Base-by-base conservation (phyloP, 2,888 invertebrate species). In the Rhamnusium bicolor region DNA sequence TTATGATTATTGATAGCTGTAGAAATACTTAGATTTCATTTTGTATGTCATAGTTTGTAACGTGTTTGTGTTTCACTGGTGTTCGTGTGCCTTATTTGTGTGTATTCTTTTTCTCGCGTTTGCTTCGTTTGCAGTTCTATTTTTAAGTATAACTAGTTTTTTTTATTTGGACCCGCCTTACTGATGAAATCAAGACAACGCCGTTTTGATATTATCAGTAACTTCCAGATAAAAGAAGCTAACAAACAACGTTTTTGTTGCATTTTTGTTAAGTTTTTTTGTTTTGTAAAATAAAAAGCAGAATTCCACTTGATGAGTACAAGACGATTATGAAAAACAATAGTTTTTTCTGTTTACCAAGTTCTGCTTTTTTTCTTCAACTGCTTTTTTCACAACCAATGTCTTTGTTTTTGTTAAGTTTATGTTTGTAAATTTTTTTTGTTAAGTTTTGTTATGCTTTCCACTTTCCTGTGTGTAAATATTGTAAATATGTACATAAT, bases 41-140 rank as follows among this genome's bases (percentile, higher is more conserved):
- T 12, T 58, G 16, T 58, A 58, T 29, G 16, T 58, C 0, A 32
- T 58, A 58, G 27, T 54, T 54, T 58, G 7, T 58, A 40, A n/a
- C 4, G 4, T 40, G n/a, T 49, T 51, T 18, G 51, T 51, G 16
- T 51, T 18, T 51, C 19, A 21, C 54, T 56, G 73, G 71, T 71
- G 56, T 73, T 61, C 51, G 69, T 66, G 73, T 74, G 73, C 73
- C 71, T 74, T 74, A 63, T 63, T 56, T 71, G 60, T 65, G 24
- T 46, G 19, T 47, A 16, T 10, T 40, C 1, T 40, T 66, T 53
- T 66, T 19, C 27, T 40, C 21, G 12, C 54, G 12, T 14, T 56
- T 27, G 7, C 7, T 60, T 71, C 14, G 8, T 56, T 29, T 27
- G 40, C 53, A 61, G n/a, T 49, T 12, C 18, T 32, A 24, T 10